Evolutionary conservation across 2,888 invertebrate species (phyloP), one percentile per base, ranked within the genome.

Genomic region (Drosophila atripex): DNA sequence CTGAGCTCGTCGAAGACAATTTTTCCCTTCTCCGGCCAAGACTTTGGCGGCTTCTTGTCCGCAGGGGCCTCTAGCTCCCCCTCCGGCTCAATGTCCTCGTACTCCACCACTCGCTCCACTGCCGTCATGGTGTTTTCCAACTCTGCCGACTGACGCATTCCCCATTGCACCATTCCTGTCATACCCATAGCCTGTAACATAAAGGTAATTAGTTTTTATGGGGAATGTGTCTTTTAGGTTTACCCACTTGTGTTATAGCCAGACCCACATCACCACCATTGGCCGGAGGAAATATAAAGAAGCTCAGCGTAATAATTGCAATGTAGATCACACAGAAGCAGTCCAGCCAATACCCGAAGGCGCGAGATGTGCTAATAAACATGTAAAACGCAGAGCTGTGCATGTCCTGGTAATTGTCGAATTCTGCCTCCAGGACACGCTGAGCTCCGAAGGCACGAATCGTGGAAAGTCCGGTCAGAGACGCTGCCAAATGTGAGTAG

Each of bases 331-430:
- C 94, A 89, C 98, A 98, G 55, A 98, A 94, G 74, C 97, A 93
- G 90, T 99, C 99, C 83, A 99, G 92, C 94, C 97, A 97, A 88
- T 98, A 96, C 0, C 98, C 98, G 89, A 99, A 98, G 79, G 99
- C 98, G 72, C 98, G 94, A 1, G 97, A 96, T 1, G 97, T 95
- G 0, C 96, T 94, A 35, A 99, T 95, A 90, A 98, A 98, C 83
- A 97, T 92, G 89, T 95, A 98, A 95, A 97, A 99, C 0, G 98
- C 95, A 0, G 98, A 96, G 57, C 97, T 97, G 89, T 99, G 98
- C 1, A 96, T 89, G 88, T 96, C 96, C 90, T 96, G 96, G 86
- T 96, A 95, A 76, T 94, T 93, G 82, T 97, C 97, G 86, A 97
- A 97, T 89, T 97, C 96, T 41, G 93, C 92, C 49, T 94, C 94